Base-by-base conservation (phyloP, 2,797 vertebrate species). In the Fratercula arctica region DNA sequence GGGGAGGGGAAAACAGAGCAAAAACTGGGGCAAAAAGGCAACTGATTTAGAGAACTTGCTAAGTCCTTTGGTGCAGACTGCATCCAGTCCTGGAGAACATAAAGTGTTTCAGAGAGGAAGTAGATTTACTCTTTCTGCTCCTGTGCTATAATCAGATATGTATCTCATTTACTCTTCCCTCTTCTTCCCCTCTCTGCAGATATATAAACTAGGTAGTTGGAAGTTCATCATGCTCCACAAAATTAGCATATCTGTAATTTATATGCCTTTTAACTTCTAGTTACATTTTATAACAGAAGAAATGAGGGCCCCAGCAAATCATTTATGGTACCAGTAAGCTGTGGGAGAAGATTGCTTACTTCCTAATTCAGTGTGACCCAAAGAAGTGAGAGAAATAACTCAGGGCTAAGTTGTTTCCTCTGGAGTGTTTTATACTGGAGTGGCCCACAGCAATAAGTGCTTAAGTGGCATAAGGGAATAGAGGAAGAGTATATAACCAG, bases 391-490 rank as follows among this genome's bases (percentile, higher is more conserved):
- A 96, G 96, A 96, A 98, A 95, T 96, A 97, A 97, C 93, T 97
- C 84, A 93, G 91, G 95, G 95, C 96, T 97, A 97, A 96, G 95
- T 97, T 97, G 90, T 97, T 97, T 97, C 86, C 97, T 96, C 97
- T 93, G 85, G 97, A 96, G 96, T 95, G 91, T 95, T 97, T 80
- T 85, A 83, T 87, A 91, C 83, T 95, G 93, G 75, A 97, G 97
- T 92, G 95, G 97, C 96, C 97, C 97, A 96, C 76, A 97, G 96
- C 95, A 97, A 41, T 97, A 98, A 98, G 96, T 97, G 96, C 96
- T 96, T 98, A 97, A 97, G 96, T 98, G 96, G 95, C 97, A 96
- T 97, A 89, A 93, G 96, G 96, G 97, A 97, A 96, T 97, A 95
- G 85, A 95, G 80, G 91, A 97, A 97, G 93, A 94, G 89, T 96